Conservation (phyloP, 2,888 invertebrate species). For the Nemotelus nigrinus region DNA sequence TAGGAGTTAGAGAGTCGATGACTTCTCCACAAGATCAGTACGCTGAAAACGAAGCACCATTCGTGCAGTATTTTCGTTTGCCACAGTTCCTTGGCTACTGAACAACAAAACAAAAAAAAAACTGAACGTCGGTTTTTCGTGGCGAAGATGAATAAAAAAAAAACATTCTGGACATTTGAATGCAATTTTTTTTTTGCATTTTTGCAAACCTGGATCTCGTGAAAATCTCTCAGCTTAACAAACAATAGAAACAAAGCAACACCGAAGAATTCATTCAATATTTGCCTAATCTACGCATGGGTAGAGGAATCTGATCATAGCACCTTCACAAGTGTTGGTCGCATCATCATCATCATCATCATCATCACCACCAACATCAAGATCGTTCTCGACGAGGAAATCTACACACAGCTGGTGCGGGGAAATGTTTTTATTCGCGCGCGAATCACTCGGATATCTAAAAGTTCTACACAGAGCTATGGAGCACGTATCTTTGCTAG, state of each 20-base stretch:
- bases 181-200: too few species aligned
- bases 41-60: too few species aligned
- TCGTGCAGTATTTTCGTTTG: too few species aligned
- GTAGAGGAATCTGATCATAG: neutral
- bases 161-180: too few species aligned
- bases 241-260: neutral
- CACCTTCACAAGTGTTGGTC: neutral
- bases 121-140: too few species aligned
- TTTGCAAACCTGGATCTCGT: too few species aligned
- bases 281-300: slow-evolving; percentile 5
- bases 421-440: slow-evolving; percentile 18
- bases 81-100: too few species aligned
- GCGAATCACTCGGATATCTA: slow-evolving; percentile 29
- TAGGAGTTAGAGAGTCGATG: neutral
- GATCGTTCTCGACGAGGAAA: neutral
- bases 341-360: neutral
- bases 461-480: neutral
- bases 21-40: neutral
- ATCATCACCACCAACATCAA: neutral
- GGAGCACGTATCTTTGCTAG: slow-evolving; percentile 14
- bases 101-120: too few species aligned
- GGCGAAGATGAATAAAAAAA: too few species aligned
- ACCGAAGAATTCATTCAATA: neutral
- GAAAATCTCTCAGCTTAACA: too few species aligned
- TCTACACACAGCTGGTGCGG: neutral